A percentile compares a stretch with the other conserved stretches of the same genome.
These are phyloP conservation scores for Holcopasites calliopsidis DNA, from an alignment of 1,140 invertebrate genomes.

Conservation along the genomic window DNA sequence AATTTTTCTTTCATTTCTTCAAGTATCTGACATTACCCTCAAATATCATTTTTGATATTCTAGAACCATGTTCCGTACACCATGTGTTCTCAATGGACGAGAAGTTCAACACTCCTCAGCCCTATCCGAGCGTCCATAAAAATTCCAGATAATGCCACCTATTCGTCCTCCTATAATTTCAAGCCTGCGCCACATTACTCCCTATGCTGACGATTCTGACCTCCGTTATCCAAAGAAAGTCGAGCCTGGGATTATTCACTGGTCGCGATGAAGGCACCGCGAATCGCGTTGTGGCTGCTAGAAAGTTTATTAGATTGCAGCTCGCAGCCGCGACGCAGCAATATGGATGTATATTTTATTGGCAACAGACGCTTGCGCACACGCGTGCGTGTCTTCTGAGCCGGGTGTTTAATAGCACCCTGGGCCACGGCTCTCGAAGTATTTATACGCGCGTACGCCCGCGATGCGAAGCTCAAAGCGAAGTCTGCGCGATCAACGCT, in stretches of 20 bases:
- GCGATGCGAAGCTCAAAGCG: constrained; percentile 39
- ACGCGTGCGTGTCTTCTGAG: constrained; percentile 33
- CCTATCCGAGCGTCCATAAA: too few species aligned
- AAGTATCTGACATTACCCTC: too few species aligned
- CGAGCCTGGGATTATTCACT: not conserved
- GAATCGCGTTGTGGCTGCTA: not conserved
- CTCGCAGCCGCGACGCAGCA: constrained; percentile 18
- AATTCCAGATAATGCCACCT: not conserved
- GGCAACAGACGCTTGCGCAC: constrained; percentile 20
- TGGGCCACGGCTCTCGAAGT: constrained; percentile 17
- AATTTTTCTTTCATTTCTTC: not conserved
- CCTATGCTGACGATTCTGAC: not conserved
- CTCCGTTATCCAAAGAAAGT: not conserved
- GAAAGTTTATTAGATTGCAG: constrained; percentile 33
- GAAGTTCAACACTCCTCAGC: not conserved
- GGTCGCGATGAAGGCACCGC: not conserved
- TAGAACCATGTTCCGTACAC: not conserved
- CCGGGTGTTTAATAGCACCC: constrained; percentile 17
- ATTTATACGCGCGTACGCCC: constrained; percentile 43
- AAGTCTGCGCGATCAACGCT: constrained; percentile 25
- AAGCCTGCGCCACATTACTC: not conserved
- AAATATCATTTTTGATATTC: not conserved
- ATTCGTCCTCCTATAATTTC: not conserved
- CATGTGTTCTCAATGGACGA: not conserved
- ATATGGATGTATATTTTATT: constrained; percentile 39